Conservation (phyloP, 2,113 vertebrate species). For the Erinaceus europaeus region DNA sequence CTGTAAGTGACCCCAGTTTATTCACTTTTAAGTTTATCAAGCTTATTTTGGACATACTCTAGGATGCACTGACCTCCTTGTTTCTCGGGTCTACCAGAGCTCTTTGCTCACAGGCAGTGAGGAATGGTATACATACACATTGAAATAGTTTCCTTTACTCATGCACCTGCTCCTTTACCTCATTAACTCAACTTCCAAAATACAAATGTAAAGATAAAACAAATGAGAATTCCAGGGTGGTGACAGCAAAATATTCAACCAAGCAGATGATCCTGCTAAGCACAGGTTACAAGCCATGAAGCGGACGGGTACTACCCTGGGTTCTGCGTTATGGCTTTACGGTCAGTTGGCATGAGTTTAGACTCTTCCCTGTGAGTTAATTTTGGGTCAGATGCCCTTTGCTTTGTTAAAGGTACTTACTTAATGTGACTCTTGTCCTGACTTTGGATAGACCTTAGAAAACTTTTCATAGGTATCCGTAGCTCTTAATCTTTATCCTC, state of each 20-base stretch:
- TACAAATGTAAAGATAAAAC: not conserved
- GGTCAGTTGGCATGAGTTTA: not conserved
- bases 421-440: not conserved
- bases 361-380: not conserved
- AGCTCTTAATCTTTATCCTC: too few species aligned
- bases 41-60: too few species aligned
- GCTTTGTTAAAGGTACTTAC: not conserved
- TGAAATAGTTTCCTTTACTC: not conserved
- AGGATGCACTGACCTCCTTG: not conserved
- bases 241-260: not conserved
- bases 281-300: too few species aligned
- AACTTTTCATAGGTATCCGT: too few species aligned
- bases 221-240: not conserved
- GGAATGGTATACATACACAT: not conserved
- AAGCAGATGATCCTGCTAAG: not conserved
- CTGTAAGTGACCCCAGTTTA: not conserved
- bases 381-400: not conserved
- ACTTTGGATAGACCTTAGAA: not conserved
- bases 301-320: not conserved
- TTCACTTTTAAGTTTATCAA: not conserved
- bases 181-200: not conserved
- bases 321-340: not conserved
- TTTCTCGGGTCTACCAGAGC: too few species aligned
- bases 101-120: not conserved
- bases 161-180: not conserved